Conservation (phyloP, 2,113 vertebrate species). For the Rhinolophus ferrumequinum region DNA sequence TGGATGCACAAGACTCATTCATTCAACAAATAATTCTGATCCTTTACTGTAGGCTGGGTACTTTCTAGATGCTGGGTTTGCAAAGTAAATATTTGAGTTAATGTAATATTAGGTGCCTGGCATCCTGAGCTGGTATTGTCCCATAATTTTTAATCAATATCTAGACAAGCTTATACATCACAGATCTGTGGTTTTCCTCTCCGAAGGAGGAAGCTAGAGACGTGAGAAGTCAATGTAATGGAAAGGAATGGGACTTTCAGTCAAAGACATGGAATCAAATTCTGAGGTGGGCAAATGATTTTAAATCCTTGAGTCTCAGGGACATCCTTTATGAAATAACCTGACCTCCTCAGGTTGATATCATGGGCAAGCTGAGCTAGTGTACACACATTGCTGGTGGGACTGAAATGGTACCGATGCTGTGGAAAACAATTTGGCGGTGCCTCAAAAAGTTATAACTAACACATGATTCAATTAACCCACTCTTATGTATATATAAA, state of each 20-base stretch:
- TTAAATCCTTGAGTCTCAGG: background rate
- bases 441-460: background rate
- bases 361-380: background rate
- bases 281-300: background rate
- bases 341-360: no score
- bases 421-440: background rate
- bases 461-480: background rate
- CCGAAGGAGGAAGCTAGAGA: background rate
- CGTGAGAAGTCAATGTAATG: background rate
- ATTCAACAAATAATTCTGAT: background rate
- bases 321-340: background rate
- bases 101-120: background rate
- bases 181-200: background rate
- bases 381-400: background rate
- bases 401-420: background rate
- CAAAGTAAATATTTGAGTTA: background rate
- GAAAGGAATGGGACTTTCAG: background rate
- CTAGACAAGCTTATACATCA: background rate
- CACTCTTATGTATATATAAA: background rate
- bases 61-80: background rate
- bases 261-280: background rate
- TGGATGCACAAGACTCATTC: background rate
- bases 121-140: background rate
- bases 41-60: background rate
- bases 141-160: background rate